Evolutionary conservation across 1,140 invertebrate species (phyloP).

Genomic region (Drosophila chauvacae): DNA sequence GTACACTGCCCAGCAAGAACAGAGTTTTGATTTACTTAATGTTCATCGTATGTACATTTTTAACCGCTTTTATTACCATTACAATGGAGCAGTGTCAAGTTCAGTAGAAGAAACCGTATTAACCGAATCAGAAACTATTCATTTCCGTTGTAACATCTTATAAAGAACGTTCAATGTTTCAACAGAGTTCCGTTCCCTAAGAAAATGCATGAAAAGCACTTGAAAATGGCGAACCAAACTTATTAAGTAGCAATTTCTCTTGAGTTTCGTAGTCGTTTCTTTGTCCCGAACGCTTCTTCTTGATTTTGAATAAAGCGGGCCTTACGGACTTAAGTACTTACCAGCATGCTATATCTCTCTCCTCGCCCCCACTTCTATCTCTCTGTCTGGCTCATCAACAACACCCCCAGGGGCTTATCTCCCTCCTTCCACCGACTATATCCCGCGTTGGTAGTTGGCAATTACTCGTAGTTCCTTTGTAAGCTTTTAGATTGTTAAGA

Average conservation of each 20-base stretch:
- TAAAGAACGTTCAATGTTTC: constrained; percentile 55
- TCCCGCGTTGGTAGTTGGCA: constrained; percentile 47
- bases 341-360: constrained; percentile 59
- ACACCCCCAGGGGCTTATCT: constrained; percentile 30
- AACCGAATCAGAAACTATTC: constrained; percentile 57
- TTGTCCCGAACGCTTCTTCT: constrained; percentile 72
- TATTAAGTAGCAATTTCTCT: constrained; percentile 75
- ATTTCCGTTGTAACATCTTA: constrained; percentile 54
- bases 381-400: constrained; percentile 18
- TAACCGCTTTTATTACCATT: constrained; percentile 72
- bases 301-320: constrained; percentile 69
- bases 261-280: constrained; percentile 72
- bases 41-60: constrained; percentile 70
- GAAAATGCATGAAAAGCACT: constrained; percentile 81
- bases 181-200: constrained; percentile 35
- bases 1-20: constrained; percentile 31
- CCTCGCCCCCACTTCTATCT: constrained; percentile 20
- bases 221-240: constrained; percentile 74
- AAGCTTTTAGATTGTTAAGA: constrained; percentile 23
- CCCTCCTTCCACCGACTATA: constrained; percentile 12
- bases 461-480: constrained; percentile 26
- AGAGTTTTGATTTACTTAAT: constrained; percentile 45
- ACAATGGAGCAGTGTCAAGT: constrained; percentile 50
- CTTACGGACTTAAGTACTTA: constrained; percentile 67
- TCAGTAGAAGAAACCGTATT: constrained; percentile 62